These are phyloP conservation scores for Paguma larvata DNA, from an alignment of 2,797 vertebrate species.

Conservation along the genomic window DNA sequence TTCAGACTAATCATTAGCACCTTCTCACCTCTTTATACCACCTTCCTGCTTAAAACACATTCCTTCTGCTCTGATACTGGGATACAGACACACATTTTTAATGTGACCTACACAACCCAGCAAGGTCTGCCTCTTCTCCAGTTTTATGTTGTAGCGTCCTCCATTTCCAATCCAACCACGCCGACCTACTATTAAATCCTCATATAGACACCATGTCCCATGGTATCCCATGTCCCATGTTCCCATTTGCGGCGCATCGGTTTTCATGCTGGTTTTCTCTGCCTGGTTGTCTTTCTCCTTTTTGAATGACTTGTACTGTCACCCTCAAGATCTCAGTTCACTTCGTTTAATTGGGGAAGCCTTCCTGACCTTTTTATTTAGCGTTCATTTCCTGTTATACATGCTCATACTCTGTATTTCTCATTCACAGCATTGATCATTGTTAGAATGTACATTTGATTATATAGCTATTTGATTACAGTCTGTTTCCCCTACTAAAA, in stretches of 20 bases:
- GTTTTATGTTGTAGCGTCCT: background rate
- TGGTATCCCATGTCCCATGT: too few relatives aligned
- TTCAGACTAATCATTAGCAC: background rate
- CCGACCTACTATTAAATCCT: background rate
- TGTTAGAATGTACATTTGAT: background rate
- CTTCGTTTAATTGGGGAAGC: background rate
- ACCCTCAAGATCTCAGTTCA: background rate
- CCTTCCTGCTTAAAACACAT: background rate
- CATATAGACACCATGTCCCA: background rate
- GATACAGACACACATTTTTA: background rate
- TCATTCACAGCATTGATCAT: background rate
- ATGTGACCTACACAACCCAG: background rate
- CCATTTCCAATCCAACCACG: background rate
- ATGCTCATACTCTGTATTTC: background rate
- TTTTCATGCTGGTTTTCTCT: background rate
- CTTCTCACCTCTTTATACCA: background rate
- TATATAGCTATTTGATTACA: background rate
- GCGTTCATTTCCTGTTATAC: background rate
- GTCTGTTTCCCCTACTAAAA: conserved; percentile 4
- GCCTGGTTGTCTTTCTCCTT: background rate
- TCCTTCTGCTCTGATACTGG: background rate
- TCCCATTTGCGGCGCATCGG: background rate
- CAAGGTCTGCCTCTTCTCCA: background rate
- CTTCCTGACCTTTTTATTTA: background rate
- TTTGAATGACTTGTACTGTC: background rate